A percentile compares a stretch with the other conserved stretches of the same genome.
Conservation (phyloP, 2,888 invertebrate genomes). For the Dexiosoma caninum region DNA sequence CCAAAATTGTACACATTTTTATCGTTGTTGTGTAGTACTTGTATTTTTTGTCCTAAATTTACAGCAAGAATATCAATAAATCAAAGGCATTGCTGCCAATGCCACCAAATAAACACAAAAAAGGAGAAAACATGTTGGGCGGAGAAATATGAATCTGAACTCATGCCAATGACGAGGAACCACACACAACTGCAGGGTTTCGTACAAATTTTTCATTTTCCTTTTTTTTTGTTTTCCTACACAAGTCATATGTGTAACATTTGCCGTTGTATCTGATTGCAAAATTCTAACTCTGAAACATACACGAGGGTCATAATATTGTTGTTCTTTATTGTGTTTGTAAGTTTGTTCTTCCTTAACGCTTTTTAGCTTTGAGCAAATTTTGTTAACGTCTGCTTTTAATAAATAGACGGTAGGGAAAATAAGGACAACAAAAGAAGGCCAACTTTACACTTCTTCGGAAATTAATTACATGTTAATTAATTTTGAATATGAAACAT, state of each 20-base stretch:
- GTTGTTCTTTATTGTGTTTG: conserved; percentile 23
- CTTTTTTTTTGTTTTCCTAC: neutral
- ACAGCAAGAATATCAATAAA: conserved; percentile 50
- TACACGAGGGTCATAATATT: conserved; percentile 38
- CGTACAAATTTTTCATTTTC: conserved; percentile 18
- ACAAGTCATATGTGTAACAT: neutral
- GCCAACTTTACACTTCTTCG: neutral
- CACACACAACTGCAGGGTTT: neutral
- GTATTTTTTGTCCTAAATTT: conserved; percentile 14
- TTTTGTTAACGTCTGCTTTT: conserved; percentile 26
- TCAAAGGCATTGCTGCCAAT: conserved; percentile 43
- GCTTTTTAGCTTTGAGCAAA: conserved; percentile 2
- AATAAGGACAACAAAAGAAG: neutral
- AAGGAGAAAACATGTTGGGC: too few relatives aligned
- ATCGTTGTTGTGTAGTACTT: too few relatives aligned
- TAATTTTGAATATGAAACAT: neutral
- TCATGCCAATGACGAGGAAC: neutral
- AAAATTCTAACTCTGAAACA: conserved; percentile 32
- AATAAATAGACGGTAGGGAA: conserved; percentile 4
- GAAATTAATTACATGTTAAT: neutral
- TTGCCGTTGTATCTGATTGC: neutral
- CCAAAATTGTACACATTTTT: neutral
- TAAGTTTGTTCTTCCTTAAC: neutral
- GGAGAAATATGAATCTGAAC: conserved; percentile 38
- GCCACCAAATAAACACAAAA: neutral